A percentile compares a stretch with the other conserved stretches of the same genome.
Evolutionary conservation across 2,113 vertebrate genomes (phyloP).

Genomic region (Malurus elegans): DNA sequence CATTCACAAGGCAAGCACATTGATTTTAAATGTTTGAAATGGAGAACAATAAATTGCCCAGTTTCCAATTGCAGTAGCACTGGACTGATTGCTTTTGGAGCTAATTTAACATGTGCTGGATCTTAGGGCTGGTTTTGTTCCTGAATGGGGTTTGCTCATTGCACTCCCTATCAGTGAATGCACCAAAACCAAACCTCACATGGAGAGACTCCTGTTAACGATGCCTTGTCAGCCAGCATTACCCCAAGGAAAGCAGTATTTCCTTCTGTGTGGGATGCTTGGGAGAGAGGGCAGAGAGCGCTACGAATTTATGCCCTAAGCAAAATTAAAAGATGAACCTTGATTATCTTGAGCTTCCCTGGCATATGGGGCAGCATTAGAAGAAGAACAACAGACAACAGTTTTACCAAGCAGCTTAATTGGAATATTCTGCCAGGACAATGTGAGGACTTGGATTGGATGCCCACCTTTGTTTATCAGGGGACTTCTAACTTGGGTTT

Average conservation of each 20-base stretch:
- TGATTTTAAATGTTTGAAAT: background rate
- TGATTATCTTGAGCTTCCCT: slow-evolving; percentile 24
- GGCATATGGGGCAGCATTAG: background rate
- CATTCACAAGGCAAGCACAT: background rate
- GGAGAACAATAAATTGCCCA: background rate
- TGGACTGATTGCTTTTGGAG: background rate
- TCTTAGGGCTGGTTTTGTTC: background rate
- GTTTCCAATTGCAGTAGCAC: background rate
- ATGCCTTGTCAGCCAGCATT: background rate
- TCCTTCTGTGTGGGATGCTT: background rate
- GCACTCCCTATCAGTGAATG: background rate
- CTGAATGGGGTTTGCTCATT: background rate
- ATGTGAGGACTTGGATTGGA: background rate
- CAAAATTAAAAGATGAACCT: slow-evolving; percentile 40
- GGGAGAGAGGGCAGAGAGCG: background rate
- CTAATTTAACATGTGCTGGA: background rate
- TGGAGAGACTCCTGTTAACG: background rate
- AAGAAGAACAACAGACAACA: background rate
- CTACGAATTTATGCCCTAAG: background rate
- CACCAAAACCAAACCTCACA: background rate
- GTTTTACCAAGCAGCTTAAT: background rate
- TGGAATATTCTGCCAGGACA: background rate
- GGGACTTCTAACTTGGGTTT: background rate
- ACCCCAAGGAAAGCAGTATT: background rate
- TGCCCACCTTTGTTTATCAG: background rate